phyloP scores from a whole-genome alignment of 2,797 vertebrate genomes.

The Pagetopsis macropterus region DNA sequence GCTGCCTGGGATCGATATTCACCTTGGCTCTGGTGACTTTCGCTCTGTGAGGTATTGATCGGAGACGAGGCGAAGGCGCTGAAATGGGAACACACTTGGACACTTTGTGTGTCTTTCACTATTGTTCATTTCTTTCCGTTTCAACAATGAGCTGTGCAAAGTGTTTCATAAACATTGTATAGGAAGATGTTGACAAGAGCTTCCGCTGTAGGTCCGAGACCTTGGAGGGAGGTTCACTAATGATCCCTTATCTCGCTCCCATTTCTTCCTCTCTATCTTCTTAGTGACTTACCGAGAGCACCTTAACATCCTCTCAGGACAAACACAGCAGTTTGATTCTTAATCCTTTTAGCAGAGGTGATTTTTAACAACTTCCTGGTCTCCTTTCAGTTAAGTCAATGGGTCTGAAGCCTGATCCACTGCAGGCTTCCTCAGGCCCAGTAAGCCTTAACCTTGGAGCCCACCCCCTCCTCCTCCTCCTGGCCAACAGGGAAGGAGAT shows the following conservation, averaged over 20 bases:
- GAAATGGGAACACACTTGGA: slow-evolving; percentile 39
- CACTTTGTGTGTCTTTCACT: slow-evolving; percentile 26
- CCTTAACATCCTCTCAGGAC: slow-evolving; percentile 29
- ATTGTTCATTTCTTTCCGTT: slow-evolving; percentile 17
- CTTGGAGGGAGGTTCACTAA: slow-evolving; percentile 47
- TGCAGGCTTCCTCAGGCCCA: slow-evolving; percentile 66
- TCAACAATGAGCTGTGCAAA: neutral
- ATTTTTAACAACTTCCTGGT: slow-evolving; percentile 72
- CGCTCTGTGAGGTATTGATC: slow-evolving; percentile 62
- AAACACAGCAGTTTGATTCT: slow-evolving; percentile 55
- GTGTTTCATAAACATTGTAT: neutral
- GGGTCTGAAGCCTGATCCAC: slow-evolving; percentile 76
- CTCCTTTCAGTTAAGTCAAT: slow-evolving; percentile 59
- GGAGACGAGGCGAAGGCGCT: slow-evolving; percentile 21
- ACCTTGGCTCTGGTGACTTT: slow-evolving; percentile 73
- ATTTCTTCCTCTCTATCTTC: slow-evolving; percentile 11
- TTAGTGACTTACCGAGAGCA: slow-evolving; percentile 22
- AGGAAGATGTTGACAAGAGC: slow-evolving; percentile 6
- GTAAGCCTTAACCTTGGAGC: slow-evolving; percentile 91
- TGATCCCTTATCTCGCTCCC: slow-evolving; percentile 29
- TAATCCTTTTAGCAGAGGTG: slow-evolving; percentile 72
- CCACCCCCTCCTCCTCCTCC: slow-evolving; percentile 69
- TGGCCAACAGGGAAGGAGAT: slow-evolving; percentile 54
- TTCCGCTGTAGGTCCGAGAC: slow-evolving; percentile 11
- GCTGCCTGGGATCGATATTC: slow-evolving; percentile 69